phyloP scores from a whole-genome alignment of 2,797 vertebrate genomes.

The Falco biarmicus region DNA sequence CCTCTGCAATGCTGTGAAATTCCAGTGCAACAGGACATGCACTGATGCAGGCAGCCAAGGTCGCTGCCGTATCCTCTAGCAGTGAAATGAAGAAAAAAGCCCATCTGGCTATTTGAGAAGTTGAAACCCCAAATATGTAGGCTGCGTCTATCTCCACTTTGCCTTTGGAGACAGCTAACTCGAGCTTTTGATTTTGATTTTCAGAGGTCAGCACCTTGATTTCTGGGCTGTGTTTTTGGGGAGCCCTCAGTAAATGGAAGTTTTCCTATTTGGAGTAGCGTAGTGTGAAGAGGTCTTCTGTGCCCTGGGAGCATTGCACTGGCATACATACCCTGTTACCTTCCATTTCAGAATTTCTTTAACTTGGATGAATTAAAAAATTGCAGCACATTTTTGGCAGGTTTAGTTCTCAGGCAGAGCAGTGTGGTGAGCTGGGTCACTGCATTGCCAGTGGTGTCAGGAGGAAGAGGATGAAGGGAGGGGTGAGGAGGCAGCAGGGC shows the following conservation, averaged over 20 bases:
- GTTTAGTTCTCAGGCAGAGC: not conserved
- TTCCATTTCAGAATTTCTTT: not conserved
- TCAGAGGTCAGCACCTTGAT: not conserved
- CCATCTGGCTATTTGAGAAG: not conserved
- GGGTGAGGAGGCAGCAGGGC: not conserved
- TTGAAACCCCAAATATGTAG: not conserved
- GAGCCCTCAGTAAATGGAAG: not conserved
- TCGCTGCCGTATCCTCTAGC: accelerated
- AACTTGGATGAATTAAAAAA: not conserved
- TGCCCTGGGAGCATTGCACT: not conserved
- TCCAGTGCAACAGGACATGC: accelerated
- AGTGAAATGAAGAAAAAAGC: not conserved
- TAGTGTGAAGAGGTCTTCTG: not conserved
- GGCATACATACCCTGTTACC: accelerated
- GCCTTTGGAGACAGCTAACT: not conserved
- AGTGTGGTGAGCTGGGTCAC: not conserved
- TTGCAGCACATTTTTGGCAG: not conserved
- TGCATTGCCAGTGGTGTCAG: not conserved
- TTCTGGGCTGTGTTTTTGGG: not conserved
- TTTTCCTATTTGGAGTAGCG: not conserved
- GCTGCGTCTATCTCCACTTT: not conserved
- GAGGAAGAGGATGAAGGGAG: not conserved
- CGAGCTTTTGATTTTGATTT: not conserved
- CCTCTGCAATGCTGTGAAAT: not conserved
- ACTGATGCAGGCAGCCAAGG: not conserved